Conservation (phyloP, 1,140 invertebrate genomes). For the Microplitis mediator region DNA sequence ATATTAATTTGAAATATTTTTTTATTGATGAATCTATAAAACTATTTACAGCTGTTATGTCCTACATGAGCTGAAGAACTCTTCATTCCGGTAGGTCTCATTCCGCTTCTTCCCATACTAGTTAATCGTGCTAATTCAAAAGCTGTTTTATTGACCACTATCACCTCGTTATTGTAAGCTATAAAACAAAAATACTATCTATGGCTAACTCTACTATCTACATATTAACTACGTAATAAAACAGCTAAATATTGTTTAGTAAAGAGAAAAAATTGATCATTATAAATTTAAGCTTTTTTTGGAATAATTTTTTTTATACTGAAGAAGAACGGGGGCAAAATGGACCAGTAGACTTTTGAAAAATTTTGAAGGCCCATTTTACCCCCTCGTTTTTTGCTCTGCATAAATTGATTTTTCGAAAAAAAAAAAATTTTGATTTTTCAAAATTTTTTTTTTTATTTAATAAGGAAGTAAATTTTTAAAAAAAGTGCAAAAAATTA, state of each 20-base stretch:
- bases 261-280: constrained; percentile 16
- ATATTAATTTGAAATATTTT: background rate
- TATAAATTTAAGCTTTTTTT: too few relatives aligned
- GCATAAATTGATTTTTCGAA: too few relatives aligned
- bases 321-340: too few relatives aligned
- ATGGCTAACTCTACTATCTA: background rate
- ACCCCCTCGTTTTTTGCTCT: too few relatives aligned
- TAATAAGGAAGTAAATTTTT: too few relatives aligned
- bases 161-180: constrained; percentile 5
- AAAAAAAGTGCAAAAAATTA: too few relatives aligned
- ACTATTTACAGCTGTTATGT: constrained; percentile 28
- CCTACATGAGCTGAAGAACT: constrained; percentile 9
- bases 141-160: constrained; percentile 9
- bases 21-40: constrained; percentile 6
- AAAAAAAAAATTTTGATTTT: too few relatives aligned
- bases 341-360: too few relatives aligned
- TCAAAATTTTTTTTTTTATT: too few relatives aligned
- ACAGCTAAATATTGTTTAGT: background rate
- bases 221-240: background rate
- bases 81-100: constrained; percentile 15
- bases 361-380: too few relatives aligned
- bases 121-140: constrained; percentile 28
- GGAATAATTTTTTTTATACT: too few relatives aligned
- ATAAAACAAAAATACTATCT: constrained; percentile 15
- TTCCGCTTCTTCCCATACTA: constrained; percentile 26